Conservation (phyloP, 1,140 invertebrate species). For the Caenorhabditis remanei region DNA sequence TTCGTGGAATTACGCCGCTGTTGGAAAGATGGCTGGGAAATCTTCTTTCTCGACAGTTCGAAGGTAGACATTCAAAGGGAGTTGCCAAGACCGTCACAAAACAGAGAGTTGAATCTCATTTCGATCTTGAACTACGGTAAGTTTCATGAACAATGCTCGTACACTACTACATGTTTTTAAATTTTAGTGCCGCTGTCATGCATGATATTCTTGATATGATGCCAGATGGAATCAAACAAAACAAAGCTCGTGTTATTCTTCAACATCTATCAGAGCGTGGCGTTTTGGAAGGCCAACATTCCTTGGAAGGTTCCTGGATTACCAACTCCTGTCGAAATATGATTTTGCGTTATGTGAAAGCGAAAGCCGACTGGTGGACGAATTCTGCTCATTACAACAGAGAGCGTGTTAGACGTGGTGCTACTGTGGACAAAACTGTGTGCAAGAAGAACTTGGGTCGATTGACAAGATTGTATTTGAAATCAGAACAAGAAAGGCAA, state of each 20-base stretch:
- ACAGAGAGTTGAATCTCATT: slow-evolving; percentile 98
- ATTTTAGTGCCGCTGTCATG: slow-evolving; percentile 83
- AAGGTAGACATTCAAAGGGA: slow-evolving; percentile 97
- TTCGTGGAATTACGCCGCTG: slow-evolving; percentile 97
- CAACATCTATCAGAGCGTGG: slow-evolving; percentile 99
- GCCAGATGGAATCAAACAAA: slow-evolving; percentile 99
- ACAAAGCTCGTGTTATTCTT: slow-evolving; percentile 97
- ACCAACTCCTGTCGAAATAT: slow-evolving; percentile 99
- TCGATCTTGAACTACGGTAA: slow-evolving; percentile 92
- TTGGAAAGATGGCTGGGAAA: slow-evolving; percentile 98
- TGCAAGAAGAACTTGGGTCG: slow-evolving; percentile 99
- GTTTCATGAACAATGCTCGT: not conserved
- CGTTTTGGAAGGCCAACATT: slow-evolving; percentile 99
- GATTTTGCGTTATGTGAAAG: slow-evolving; percentile 99
- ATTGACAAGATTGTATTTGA: slow-evolving; percentile 94
- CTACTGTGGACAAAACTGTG: slow-evolving; percentile 95
- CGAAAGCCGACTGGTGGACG: slow-evolving; percentile 99
- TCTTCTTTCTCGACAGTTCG: slow-evolving; percentile 95
- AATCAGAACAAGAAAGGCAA: slow-evolving; percentile 98
- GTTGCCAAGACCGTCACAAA: slow-evolving; percentile 99
- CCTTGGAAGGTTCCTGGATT: slow-evolving; percentile 99
- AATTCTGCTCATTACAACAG: slow-evolving; percentile 99
- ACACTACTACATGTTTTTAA: slow-evolving; percentile 79
- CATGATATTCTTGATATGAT: slow-evolving; percentile 99
- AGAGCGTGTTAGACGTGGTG: slow-evolving; percentile 84